Base-by-base conservation (phyloP, 30 jellyfish, hydroid and myxozoan genomes). In the Aurelia sp. region DNA sequence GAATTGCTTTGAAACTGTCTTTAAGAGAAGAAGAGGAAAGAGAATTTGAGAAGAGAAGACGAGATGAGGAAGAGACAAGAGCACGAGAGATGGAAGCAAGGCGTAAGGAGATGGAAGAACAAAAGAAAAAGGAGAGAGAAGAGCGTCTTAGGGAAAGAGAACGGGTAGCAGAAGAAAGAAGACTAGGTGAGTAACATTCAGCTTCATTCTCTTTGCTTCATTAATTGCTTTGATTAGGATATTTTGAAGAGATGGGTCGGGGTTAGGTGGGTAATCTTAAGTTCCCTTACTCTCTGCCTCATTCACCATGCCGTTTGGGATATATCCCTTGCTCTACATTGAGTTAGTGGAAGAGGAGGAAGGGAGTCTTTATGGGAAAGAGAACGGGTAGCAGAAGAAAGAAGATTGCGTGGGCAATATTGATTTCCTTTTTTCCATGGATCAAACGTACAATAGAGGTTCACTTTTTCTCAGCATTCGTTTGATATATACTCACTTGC, bases 81-180 rank as follows among this genome's bases (percentile, higher is more conserved):
- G 89, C 88, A 4, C 84, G 78, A 62, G 97, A 93, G 73, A 62
- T 84, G 40, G 98, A 93, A 71, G 96, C 87, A 67, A 84, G 89
- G 62, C 96, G 89, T 50, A 86, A 82, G 47, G 90, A 83, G 57
- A 82, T 68, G 93, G 96, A 93, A 62, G 96, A 87, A 85, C 74
- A 44, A 52, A 83, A 82, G 84, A 82, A 83, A 61, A 82, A 73
- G 66, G 97, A 93, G 63, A 81, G 98, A 67, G 97, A 86, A 62
- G 50, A 73, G 37, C 70, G 98, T 50, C 23, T 52, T 52, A 61
- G 50, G 71, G 98, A 93, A 58, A 72, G 98, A 66, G 97, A 93
- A 79, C 68, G 97, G 67, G 83, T 87, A 30, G 93, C 88, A 3
- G 98, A 93, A 62, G 96, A 79, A 73, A 55, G 96, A n/a, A 81